Conservation (phyloP, 2,113 vertebrate species). For the Toxotes jaculatrix region DNA sequence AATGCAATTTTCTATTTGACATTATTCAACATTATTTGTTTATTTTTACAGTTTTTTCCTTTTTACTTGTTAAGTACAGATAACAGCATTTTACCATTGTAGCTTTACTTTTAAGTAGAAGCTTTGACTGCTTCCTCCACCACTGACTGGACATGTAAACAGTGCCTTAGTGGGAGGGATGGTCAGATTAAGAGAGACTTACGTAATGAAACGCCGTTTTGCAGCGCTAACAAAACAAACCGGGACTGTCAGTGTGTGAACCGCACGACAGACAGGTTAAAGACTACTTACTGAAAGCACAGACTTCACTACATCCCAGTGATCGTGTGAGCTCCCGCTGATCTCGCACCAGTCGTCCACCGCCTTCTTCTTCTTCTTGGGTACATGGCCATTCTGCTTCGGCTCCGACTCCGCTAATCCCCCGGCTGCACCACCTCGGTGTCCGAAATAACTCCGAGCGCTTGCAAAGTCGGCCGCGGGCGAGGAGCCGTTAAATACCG, state of each 20-base stretch:
- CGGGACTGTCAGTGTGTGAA: background rate
- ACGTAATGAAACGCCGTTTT: background rate
- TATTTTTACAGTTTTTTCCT: no score
- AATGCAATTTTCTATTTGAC: no score
- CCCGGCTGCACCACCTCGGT: background rate
- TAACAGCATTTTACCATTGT: no score
- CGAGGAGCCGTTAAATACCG: conserved; percentile 64
- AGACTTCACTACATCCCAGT: conserved; percentile 81
- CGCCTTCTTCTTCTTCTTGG: conserved; percentile 9
- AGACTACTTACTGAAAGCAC: conserved; percentile 70
- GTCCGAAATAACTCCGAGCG: conserved; percentile 28
- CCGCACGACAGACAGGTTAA: background rate
- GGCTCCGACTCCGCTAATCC: conserved; percentile 10
- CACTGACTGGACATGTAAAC: background rate
- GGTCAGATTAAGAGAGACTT: conserved; percentile 41
- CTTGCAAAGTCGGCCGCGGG: conserved; percentile 27
- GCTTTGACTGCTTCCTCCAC: background rate
- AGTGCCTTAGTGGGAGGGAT: background rate
- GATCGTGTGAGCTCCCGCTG: conserved; percentile 75
- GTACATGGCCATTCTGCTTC: conserved; percentile 61
- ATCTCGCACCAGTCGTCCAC: conserved; percentile 72
- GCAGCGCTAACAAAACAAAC: background rate
- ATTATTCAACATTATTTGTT: no score
- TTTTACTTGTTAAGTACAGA: no score
- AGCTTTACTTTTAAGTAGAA: no score